phyloP scores from a whole-genome alignment of 1,140 invertebrate genomes.

The Heliconius melpomene region DNA sequence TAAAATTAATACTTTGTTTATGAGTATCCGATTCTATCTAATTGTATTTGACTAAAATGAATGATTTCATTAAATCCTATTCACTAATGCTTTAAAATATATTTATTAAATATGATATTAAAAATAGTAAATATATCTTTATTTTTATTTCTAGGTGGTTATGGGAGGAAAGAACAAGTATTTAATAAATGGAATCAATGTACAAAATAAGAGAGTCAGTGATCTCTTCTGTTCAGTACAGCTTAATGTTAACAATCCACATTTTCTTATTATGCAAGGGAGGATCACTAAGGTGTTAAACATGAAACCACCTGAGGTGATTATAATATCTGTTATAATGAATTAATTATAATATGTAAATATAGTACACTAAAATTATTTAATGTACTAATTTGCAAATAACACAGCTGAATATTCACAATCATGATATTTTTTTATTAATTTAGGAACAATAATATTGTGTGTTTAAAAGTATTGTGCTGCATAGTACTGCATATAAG shows the following conservation, averaged over 20 bases:
- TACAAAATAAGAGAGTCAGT: slow-evolving; percentile 93
- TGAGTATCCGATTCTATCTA: no score
- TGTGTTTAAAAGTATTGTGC: no score
- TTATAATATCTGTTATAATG: background rate
- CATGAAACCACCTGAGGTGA: slow-evolving; percentile 98
- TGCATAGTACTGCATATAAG: no score
- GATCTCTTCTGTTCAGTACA: slow-evolving; percentile 98
- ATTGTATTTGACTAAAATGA: no score
- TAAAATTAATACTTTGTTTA: background rate
- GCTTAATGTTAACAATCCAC: slow-evolving; percentile 99
- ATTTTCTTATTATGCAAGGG: slow-evolving; percentile 99
- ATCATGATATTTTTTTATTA: no score
- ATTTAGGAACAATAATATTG: no score
- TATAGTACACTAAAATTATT: no score
- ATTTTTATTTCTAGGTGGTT: slow-evolving; percentile 78
- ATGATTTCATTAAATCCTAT: no score
- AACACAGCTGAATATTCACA: no score
- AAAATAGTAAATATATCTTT: background rate
- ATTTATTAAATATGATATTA: background rate
- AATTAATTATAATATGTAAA: background rate
- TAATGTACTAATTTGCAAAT: no score
- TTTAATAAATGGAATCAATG: slow-evolving; percentile 95
- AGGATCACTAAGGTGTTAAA: slow-evolving; percentile 99
- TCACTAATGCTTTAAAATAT: no score
- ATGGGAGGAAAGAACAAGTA: slow-evolving; percentile 96